phyloP scores from a whole-genome alignment of 2,888 invertebrate genomes.

The Mythimna lalbum region DNA sequence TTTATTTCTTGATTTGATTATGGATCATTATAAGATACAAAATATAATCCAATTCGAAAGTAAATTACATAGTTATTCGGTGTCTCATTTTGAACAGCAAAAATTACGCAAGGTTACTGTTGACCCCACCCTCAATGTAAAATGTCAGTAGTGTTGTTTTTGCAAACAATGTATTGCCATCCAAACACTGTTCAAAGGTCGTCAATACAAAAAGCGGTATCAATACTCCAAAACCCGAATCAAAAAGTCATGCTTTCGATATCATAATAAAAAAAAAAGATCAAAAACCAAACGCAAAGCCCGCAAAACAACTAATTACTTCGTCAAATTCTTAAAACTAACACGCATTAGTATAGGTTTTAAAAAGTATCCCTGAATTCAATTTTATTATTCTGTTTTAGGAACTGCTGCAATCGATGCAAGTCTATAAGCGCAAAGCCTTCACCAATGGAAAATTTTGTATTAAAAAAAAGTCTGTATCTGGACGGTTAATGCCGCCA shows the following conservation, averaged over 20 bases:
- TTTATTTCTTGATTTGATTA: too few relatives aligned
- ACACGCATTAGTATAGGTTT: constrained; percentile 28
- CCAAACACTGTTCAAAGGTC: constrained; percentile 10
- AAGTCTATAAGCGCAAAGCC: constrained; percentile 26
- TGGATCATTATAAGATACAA: too few relatives aligned
- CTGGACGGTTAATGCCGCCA: too few relatives aligned
- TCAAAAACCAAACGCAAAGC: constrained; percentile 37
- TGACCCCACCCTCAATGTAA: constrained; percentile 1
- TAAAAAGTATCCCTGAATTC: constrained; percentile 17
- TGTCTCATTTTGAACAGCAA: background rate
- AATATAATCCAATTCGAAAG: background rate
- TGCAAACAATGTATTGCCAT: constrained; percentile 6
- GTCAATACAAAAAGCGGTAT: constrained; percentile 17
- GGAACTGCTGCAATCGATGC: constrained; percentile 17
- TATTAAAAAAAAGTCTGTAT: background rate
- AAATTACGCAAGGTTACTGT: background rate
- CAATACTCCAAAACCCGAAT: constrained; percentile 30
- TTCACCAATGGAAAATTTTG: constrained; percentile 33
- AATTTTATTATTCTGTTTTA: constrained; percentile 1
- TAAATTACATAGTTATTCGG: background rate
- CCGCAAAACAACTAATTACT: constrained; percentile 13
- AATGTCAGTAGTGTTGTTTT: constrained; percentile 1
- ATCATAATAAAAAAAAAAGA: constrained; percentile 1
- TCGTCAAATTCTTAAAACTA: constrained; percentile 18
- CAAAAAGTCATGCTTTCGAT: constrained; percentile 31